Base-by-base conservation (phyloP, 2,888 invertebrate species). In the Hypsopygia costalis region DNA sequence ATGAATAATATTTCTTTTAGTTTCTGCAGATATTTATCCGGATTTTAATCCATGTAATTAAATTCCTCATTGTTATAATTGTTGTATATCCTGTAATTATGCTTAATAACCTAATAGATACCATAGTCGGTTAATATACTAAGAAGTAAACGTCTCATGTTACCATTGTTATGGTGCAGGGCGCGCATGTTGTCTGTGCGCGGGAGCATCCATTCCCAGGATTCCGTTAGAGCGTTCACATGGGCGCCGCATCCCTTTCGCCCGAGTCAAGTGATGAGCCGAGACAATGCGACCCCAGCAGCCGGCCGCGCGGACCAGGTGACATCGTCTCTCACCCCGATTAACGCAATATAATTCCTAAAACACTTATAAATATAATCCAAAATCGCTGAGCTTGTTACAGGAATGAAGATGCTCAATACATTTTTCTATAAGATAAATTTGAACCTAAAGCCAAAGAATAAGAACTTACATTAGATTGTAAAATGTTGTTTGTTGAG, bases 241-340 rank as follows among this genome's bases (percentile, higher is more conserved):
- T 74, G 79, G 69, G 68, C 61, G 65, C 57, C 69, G 73, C 85
- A 86, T 83, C 87, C 87, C 86, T 86, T 85, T 82, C 75, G 74
- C 66, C 61, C 69, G 81, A 82, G 86, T 83, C 87, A 86, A 86
- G 87, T 86, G 87, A 85, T 77, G 81, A 67, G 71, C 63, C 67
- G 58, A 64, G 67, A 79, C 76, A 80, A 79, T 67, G 63, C 62
- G 61, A 51, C 64, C 72, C 81, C 85, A 77, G 75, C 78, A 73
- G 77, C 74, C 74, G 71, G 71, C 76, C 68, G 54, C 54, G 56
- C 56, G 62, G 61, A 65, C 86, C 87, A 83, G 86, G 86, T 83
- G 86, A 82, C 69, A 65, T 59, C 55, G 41, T 46, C 46, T 43
- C 41, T 9, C 22, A 25, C 8, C 28, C 22, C 43, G 40, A 35